phyloP scores from a whole-genome alignment of 2,888 invertebrate species.

The Ariolimax columbianus region DNA sequence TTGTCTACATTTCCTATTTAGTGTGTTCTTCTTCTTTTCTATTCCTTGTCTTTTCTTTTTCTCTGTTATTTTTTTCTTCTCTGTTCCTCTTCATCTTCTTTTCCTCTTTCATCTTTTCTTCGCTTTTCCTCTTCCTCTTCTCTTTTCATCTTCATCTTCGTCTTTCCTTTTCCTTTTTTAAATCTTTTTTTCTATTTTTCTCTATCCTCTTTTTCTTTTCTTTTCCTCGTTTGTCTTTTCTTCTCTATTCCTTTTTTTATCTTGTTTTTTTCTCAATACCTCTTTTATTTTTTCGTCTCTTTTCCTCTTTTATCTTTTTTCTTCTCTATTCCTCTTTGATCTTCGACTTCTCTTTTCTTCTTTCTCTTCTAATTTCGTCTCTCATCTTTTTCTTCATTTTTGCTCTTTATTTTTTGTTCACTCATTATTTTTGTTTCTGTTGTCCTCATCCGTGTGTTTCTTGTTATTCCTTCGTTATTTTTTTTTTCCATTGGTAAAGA shows the following conservation, averaged over 20 bases:
- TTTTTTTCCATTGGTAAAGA: no score
- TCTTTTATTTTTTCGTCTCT: neutral
- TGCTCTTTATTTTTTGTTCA: neutral
- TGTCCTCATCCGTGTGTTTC: neutral
- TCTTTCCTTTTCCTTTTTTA: neutral
- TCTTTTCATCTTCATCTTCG: neutral
- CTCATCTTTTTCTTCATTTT: neutral
- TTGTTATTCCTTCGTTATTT: neutral
- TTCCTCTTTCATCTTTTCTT: neutral
- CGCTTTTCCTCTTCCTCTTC: neutral
- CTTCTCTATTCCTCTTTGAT: slow-evolving; percentile 20
- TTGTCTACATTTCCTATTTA: no score
- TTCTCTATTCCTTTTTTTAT: slow-evolving; percentile 11
- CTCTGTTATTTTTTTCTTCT: no score
- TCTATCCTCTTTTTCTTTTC: slow-evolving; percentile 10
- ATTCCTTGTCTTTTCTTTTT: no score
- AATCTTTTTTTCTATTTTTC: neutral
- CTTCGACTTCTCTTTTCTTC: slow-evolving; percentile 12
- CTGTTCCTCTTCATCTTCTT: no score
- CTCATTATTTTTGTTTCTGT: neutral
- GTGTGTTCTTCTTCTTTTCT: no score
- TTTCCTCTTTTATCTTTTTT: neutral
- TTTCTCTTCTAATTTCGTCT: neutral
- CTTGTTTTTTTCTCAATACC: neutral
- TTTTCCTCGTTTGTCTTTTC: slow-evolving; percentile 25